Evolutionary conservation across 1,140 invertebrate genomes (phyloP).

Genomic region (Bombus turneri): DNA sequence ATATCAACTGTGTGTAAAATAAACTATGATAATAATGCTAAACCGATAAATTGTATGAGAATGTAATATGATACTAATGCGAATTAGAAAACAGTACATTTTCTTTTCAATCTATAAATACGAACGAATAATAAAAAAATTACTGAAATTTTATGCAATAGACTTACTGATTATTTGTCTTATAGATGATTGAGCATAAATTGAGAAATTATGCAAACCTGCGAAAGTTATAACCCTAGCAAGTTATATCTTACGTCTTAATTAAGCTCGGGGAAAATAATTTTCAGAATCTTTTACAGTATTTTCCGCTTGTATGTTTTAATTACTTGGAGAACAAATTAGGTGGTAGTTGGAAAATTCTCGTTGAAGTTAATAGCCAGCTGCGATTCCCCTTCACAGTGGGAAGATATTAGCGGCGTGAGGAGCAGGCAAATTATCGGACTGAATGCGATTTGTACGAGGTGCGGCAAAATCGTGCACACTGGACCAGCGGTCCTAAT

Average conservation of each 20-base stretch:
- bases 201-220: background rate
- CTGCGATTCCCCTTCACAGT: background rate
- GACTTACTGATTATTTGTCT: background rate
- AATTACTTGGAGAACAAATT: background rate
- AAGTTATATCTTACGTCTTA: background rate
- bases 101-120: too few species aligned
- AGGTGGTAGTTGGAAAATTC: background rate
- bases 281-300: background rate
- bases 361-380: constrained; percentile 9
- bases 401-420: constrained; percentile 44
- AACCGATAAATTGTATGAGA: background rate
- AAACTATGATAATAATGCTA: too few species aligned
- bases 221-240: background rate
- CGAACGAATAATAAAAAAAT: too few species aligned
- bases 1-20: too few species aligned
- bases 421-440: constrained; percentile 72
- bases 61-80: background rate
- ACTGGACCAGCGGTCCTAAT: constrained; percentile 72
- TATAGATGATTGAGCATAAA: background rate
- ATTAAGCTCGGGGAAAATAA: background rate
- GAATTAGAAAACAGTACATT: background rate
- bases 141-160: background rate
- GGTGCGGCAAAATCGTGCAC: constrained; percentile 72
- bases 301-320: background rate
- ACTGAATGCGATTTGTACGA: constrained; percentile 70